Conservation (phyloP, 2,797 vertebrate genomes). For the Peromyscus eremicus region DNA sequence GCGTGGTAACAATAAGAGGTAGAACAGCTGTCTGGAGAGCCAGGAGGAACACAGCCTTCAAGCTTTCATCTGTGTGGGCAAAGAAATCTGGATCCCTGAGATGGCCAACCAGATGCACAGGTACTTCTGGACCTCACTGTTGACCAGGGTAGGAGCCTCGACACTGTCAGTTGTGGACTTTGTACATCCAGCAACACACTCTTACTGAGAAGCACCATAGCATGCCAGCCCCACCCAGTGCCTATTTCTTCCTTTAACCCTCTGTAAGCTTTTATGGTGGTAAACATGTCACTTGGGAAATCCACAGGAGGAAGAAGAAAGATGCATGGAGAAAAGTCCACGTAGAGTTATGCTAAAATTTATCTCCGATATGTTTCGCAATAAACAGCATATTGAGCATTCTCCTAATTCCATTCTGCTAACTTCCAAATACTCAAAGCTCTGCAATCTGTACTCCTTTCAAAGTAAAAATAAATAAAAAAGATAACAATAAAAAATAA, state of each 20-base stretch:
- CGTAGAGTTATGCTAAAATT: neutral
- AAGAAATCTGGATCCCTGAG: neutral
- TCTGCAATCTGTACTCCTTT: constrained; percentile 72
- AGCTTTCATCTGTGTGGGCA: constrained; percentile 11
- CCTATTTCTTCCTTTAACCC: neutral
- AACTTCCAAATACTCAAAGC: constrained; percentile 70
- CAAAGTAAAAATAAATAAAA: constrained; percentile 32
- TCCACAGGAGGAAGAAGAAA: neutral
- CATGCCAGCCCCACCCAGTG: neutral
- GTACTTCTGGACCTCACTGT: neutral
- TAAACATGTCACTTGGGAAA: neutral
- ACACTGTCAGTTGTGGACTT: neutral
- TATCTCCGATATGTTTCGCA: constrained; percentile 61
- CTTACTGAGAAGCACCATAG: neutral
- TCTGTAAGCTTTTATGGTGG: neutral
- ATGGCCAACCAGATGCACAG: neutral
- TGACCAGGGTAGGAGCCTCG: no score
- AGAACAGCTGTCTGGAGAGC: neutral
- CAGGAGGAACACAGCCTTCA: neutral
- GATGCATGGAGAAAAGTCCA: neutral
- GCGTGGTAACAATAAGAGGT: neutral
- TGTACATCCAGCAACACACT: neutral
- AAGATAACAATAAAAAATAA: constrained; percentile 62
- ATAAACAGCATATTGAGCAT: neutral
- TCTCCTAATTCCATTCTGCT: constrained; percentile 49